Evolutionary conservation across 2,113 vertebrate genomes (phyloP).

Genomic region (Athene noctua): DNA sequence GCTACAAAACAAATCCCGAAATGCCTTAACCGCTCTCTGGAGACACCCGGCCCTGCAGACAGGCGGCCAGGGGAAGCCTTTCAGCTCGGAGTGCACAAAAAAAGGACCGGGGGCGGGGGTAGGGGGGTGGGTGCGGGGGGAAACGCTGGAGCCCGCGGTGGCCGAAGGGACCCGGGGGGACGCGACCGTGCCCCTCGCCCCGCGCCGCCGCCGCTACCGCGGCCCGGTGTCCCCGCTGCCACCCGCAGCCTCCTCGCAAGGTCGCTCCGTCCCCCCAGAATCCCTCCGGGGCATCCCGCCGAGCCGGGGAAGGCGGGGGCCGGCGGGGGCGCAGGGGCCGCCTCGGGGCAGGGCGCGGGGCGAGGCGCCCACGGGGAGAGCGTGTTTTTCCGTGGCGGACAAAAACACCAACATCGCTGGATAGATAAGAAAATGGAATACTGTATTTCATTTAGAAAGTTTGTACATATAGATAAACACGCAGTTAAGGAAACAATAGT

Average conservation of each 20-base stretch:
- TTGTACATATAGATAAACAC: slow-evolving; percentile 95
- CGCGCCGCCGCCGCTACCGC: background rate
- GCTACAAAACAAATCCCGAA: slow-evolving; percentile 77
- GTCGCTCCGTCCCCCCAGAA: background rate
- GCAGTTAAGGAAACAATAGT: slow-evolving; percentile 87
- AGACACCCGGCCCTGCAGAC: background rate
- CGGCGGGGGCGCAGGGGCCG: background rate
- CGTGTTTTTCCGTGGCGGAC: slow-evolving; percentile 14
- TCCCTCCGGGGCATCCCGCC: background rate
- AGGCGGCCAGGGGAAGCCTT: background rate
- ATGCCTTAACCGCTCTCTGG: slow-evolving; percentile 10
- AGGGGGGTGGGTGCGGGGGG: accelerated
- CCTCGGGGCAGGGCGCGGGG: background rate
- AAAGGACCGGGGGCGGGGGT: background rate
- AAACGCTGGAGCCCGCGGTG: background rate
- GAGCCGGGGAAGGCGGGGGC: background rate
- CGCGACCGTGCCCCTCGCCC: background rate
- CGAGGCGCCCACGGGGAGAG: background rate
- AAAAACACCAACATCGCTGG: slow-evolving; percentile 77
- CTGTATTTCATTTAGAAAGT: slow-evolving; percentile 97
- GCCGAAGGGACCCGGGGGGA: background rate
- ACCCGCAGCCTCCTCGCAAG: background rate
- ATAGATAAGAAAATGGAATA: slow-evolving; percentile 91
- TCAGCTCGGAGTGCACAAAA: background rate
- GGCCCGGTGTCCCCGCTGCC: background rate